These are phyloP conservation scores for Chelonia mydas DNA, from an alignment of 2,797 vertebrate genomes.

Conservation along the genomic window DNA sequence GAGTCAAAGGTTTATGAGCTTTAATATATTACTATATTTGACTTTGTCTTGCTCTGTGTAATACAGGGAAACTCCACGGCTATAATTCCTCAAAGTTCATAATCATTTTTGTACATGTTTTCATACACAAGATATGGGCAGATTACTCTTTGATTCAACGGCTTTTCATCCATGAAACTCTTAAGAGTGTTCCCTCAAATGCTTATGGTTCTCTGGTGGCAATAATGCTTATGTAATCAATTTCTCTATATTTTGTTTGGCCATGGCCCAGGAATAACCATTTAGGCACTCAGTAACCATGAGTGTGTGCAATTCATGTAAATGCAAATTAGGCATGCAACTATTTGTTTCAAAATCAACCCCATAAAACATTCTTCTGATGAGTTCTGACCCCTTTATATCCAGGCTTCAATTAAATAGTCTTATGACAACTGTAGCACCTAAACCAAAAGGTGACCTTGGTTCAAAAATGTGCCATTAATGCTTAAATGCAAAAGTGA, in stretches of 20 bases:
- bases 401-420: background rate
- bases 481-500: background rate
- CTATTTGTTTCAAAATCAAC: background rate
- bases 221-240: background rate
- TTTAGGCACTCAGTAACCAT: background rate
- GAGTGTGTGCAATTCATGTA: background rate
- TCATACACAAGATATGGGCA: background rate
- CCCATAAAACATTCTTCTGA: background rate
- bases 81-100: background rate
- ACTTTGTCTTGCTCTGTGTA: background rate
- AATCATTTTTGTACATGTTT: background rate
- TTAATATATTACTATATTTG: background rate
- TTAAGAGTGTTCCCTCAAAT: background rate
- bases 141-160: background rate
- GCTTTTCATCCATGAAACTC: background rate
- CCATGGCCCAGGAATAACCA: background rate
- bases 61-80: background rate
- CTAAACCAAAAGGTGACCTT: background rate
- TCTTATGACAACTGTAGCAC: background rate
- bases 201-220: background rate
- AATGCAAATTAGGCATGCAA: background rate
- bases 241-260: background rate
- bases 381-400: background rate
- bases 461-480: background rate
- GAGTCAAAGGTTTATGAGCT: background rate